Conservation (phyloP, 2,888 invertebrate genomes). For the Amphipoea oculea region DNA sequence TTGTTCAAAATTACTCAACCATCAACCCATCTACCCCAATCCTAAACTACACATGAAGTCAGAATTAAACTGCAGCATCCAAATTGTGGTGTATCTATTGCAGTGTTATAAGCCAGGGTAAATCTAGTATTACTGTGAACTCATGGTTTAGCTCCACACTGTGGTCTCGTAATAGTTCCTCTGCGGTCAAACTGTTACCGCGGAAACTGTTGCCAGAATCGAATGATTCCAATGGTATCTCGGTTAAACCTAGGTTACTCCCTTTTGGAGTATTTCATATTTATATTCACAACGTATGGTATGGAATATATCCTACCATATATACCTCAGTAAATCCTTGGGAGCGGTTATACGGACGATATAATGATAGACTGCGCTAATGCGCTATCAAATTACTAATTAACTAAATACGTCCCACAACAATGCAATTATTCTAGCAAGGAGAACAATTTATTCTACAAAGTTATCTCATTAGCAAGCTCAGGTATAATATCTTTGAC, state of each 20-base stretch:
- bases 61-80: not conserved
- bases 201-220: constrained; percentile 44
- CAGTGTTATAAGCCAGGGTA: constrained; percentile 18
- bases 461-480: constrained; percentile 4
- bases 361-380: not conserved
- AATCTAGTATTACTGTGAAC: constrained; percentile 44
- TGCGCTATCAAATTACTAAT: not conserved
- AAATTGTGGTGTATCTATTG: constrained; percentile 38
- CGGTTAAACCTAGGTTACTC: constrained; percentile 8
- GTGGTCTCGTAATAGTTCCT: constrained; percentile 50
- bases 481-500: constrained; percentile 15
- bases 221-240: constrained; percentile 39
- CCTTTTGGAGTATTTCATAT: constrained; percentile 2
- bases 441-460: not conserved
- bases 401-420: not conserved
- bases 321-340: not conserved
- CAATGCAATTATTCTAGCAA: constrained; percentile 9
- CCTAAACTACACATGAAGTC: not conserved
- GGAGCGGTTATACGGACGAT: not conserved
- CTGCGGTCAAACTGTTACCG: constrained; percentile 43
- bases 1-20: constrained; percentile 12
- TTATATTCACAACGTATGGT: not conserved
- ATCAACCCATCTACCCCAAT: not conserved
- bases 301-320: not conserved
- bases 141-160: constrained; percentile 38